phyloP scores from a whole-genome alignment of 2,113 vertebrate genomes.

The Scalopus aquaticus region DNA sequence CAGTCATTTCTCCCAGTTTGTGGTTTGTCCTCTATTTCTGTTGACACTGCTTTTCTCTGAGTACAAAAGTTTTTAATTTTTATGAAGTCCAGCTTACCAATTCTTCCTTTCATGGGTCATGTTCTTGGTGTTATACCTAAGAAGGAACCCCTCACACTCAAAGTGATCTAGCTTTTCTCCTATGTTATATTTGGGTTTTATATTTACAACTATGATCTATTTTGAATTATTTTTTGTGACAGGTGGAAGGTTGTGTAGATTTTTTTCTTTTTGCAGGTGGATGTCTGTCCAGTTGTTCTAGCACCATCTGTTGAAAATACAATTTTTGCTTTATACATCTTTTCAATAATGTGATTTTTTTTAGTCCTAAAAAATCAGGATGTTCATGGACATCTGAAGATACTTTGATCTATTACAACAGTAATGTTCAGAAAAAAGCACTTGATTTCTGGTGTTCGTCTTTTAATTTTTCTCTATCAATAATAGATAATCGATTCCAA shows the following conservation, averaged over 20 bases:
- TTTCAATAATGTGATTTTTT: conserved; percentile 1
- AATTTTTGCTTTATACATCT: not conserved
- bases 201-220: not conserved
- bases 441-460: not conserved
- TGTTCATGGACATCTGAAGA: conserved; percentile 31
- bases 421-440: not conserved
- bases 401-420: conserved; percentile 7
- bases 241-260: not conserved
- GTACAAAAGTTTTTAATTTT: not conserved
- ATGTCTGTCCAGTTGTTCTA: not conserved
- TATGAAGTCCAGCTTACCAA: not conserved
- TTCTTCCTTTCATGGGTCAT: not conserved
- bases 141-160: not conserved
- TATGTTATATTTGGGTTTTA: not conserved
- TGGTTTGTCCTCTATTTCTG: not conserved
- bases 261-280: not conserved
- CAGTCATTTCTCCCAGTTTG: not conserved
- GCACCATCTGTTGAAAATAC: not conserved
- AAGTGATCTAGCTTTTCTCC: not conserved
- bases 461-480: conserved; percentile 37
- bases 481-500: conserved; percentile 43
- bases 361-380: not conserved
- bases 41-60: not conserved
- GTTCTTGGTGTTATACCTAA: not conserved
- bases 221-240: not conserved